A percentile compares a stretch with the other conserved stretches of the same genome.
Conservation (phyloP, 2,113 vertebrate species). For the Alectura lathami region DNA sequence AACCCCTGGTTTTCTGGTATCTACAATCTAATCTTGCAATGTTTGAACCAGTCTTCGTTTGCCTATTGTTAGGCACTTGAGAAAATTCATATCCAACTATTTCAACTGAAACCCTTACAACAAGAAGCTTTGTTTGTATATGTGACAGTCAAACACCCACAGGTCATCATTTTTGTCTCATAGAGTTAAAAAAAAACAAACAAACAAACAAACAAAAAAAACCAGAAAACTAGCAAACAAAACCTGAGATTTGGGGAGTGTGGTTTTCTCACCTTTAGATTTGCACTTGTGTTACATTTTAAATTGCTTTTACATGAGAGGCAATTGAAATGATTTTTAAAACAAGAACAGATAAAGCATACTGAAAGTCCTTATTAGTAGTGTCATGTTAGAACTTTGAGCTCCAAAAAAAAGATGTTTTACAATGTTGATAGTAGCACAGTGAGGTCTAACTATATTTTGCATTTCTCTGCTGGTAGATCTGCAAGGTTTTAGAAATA, state of each 20-base stretch:
- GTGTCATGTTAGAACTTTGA: not conserved
- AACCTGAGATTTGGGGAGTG: rapidly evolving
- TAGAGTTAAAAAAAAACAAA: not conserved
- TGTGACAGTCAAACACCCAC: not conserved
- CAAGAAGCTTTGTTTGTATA: not conserved
- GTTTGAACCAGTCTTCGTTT: not conserved
- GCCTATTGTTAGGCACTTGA: not conserved
- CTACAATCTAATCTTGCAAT: not conserved
- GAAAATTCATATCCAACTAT: not conserved
- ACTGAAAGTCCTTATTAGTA: not conserved
- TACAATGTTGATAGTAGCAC: not conserved
- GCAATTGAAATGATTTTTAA: not conserved
- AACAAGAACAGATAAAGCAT: not conserved
- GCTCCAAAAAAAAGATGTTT: not conserved
- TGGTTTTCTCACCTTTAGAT: not conserved
- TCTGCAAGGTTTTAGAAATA: not conserved
- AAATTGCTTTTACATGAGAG: not conserved
- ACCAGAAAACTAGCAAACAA: too few species aligned
- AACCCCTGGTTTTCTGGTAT: not conserved
- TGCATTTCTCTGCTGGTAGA: not conserved
- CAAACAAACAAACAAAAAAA: too few species aligned
- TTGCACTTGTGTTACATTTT: not conserved
- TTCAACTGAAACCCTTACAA: not conserved
- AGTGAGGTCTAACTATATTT: not conserved
- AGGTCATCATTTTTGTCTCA: not conserved